phyloP scores from a whole-genome alignment of 2,797 vertebrate genomes.

The Arctocebus calabarensis region DNA sequence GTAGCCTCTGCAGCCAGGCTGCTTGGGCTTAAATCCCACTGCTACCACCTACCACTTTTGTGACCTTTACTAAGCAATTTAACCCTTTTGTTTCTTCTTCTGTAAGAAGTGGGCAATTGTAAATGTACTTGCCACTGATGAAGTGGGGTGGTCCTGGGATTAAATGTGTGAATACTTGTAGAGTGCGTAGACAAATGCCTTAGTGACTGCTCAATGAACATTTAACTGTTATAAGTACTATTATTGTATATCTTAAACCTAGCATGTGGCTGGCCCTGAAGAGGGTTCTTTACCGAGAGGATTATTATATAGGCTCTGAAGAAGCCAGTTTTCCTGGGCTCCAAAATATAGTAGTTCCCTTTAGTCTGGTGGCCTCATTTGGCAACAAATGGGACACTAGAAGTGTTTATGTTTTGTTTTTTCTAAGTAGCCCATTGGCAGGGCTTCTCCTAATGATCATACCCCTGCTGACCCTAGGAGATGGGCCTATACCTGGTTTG shows the following conservation, averaged over 20 bases:
- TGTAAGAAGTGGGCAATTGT: background rate
- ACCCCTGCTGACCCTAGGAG: background rate
- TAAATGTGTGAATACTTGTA: background rate
- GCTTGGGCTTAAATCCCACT: background rate
- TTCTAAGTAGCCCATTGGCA: background rate
- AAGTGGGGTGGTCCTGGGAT: background rate
- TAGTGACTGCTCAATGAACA: background rate
- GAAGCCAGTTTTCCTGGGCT: background rate
- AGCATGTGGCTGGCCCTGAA: background rate
- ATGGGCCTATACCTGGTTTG: background rate
- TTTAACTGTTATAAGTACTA: background rate
- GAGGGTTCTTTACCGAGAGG: background rate
- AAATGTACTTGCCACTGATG: background rate
- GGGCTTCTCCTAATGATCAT: background rate
- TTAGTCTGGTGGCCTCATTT: background rate
- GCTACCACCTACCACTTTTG: background rate
- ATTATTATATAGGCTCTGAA: background rate
- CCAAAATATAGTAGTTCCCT: background rate
- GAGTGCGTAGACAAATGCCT: background rate
- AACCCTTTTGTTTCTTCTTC: slow-evolving; percentile 22
- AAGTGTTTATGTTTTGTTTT: background rate
- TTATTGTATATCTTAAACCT: background rate
- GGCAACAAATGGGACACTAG: background rate
- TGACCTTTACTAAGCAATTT: background rate
- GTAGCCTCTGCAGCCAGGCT: background rate